Conservation (phyloP, 2,888 invertebrate species). For the Ichneumoninae sp. region DNA sequence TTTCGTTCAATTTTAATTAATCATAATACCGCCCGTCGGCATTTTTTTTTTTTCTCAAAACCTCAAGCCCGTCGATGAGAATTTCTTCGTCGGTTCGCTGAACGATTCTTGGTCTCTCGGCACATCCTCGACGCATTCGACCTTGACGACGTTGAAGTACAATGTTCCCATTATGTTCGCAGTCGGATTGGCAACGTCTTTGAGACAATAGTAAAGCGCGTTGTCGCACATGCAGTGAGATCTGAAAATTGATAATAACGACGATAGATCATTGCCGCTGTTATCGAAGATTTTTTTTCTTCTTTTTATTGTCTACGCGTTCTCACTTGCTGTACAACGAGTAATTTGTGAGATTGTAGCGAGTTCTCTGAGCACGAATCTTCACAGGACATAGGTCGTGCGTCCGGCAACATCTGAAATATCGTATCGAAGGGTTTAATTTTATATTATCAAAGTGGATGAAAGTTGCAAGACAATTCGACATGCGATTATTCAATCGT, state of each 20-base stretch:
- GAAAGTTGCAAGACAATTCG: background rate
- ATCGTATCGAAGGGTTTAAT: background rate
- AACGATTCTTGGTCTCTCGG: slow-evolving; percentile 48
- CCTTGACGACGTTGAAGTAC: slow-evolving; percentile 93
- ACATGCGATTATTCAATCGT: background rate
- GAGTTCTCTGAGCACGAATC: slow-evolving; percentile 88
- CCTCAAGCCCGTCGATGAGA: slow-evolving; percentile 55
- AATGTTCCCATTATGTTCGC: slow-evolving; percentile 92
- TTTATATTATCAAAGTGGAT: background rate
- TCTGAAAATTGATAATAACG: slow-evolving; percentile 81
- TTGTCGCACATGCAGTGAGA: slow-evolving; percentile 96
- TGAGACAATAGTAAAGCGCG: slow-evolving; percentile 92
- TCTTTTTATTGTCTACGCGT: slow-evolving; percentile 11
- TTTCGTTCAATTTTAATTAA: slow-evolving; percentile 2
- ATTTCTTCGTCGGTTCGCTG: slow-evolving; percentile 61
- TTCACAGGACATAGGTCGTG: slow-evolving; percentile 97
- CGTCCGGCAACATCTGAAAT: slow-evolving; percentile 90
- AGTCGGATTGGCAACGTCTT: slow-evolving; percentile 89
- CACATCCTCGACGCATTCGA: slow-evolving; percentile 89
- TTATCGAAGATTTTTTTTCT: slow-evolving; percentile 7
- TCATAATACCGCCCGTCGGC: slow-evolving; percentile 24
- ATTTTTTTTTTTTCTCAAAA: slow-evolving; percentile 51
- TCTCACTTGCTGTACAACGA: slow-evolving; percentile 92
- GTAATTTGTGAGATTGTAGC: slow-evolving; percentile 94
- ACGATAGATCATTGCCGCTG: background rate